Base-by-base conservation (phyloP, 2,113 vertebrate species). In the Carassius auratus region DNA sequence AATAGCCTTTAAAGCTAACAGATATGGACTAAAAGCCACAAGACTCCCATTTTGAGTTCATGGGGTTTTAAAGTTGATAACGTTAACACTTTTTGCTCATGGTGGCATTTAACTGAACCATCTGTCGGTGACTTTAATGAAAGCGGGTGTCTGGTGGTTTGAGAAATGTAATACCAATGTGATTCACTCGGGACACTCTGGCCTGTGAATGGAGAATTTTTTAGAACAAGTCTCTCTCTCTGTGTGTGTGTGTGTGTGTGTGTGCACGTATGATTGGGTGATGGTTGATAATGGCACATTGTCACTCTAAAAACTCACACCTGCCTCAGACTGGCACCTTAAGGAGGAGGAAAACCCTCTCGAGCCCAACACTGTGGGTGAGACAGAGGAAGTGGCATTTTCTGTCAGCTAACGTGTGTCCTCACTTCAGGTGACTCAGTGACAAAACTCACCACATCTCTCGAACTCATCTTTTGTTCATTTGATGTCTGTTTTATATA, bases 261-360 rank as follows among this genome's bases (percentile, higher is more conserved):
- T 59, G 26, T 38, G 5, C 33, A 9, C 26, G 50, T 77, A 17
- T 4, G 3, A 5, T 4, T 12, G 50, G 0, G 76, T 59, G 15
- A 59, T 36, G 30, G 26, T n/a, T 59, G 15, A 78, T 62, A 42
- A 45, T 23, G 17, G 13, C 38, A 2, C 21, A 62, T 6, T 62
- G 77, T 62, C 77, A 79, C 77, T 45, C 38, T 79, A 79, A 62
- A 79, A 79, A 23, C 33, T 79, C 21, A 62, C 77, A 62, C 77
- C 57, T 42, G 57, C 12, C 19, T 42, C 76, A 33, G 36, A 57
- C 26, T 33, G 52, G 13, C 77, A 26, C 59, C 21, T 62, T 23
- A 23, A 62, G 57, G 13, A 23, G 7, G 30, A 38, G 3, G 19
- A 42, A 79, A 79, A 15, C 10, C 76, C 57, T 61, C 19, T 6